Conservation (phyloP, 2,888 invertebrate species). For the Ochlodes sylvanus region DNA sequence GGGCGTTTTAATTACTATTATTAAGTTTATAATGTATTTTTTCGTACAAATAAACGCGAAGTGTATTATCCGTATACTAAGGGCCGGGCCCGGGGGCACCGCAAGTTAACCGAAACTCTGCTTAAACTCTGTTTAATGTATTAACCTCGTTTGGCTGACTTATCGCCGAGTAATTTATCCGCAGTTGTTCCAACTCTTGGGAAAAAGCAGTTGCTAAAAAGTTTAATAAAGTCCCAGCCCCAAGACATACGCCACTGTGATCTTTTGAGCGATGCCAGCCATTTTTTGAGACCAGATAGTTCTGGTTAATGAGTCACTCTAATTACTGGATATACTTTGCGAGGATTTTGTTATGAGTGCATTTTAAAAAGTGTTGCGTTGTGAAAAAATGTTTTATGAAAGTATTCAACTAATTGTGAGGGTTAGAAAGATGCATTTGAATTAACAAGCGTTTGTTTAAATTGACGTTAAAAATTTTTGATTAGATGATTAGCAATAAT, state of each 20-base stretch:
- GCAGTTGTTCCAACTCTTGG: slow-evolving; percentile 55
- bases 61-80: slow-evolving; percentile 16
- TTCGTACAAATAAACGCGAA: slow-evolving; percentile 8
- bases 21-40: not conserved
- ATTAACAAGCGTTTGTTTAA: no score
- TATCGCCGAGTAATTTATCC: slow-evolving; percentile 78
- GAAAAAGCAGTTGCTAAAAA: slow-evolving; percentile 72
- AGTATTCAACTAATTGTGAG: no score
- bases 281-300: slow-evolving; percentile 33
- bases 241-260: slow-evolving; percentile 31
- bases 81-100: slow-evolving; percentile 44
- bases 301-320: slow-evolving; percentile 25
- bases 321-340: slow-evolving; percentile 17
- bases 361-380: not conserved
- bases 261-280: slow-evolving; percentile 33
- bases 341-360: not conserved
- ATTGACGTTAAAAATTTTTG: no score
- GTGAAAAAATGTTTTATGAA: no score
- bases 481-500: no score
- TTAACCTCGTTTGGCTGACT: slow-evolving; percentile 78
- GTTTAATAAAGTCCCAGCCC: slow-evolving; percentile 70
- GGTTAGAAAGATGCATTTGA: no score
- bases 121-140: slow-evolving; percentile 77
- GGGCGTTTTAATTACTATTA: no score
- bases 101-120: slow-evolving; percentile 58